Evolutionary conservation across 2,888 invertebrate genomes (phyloP).

Genomic region (Drosophila picticornis): DNA sequence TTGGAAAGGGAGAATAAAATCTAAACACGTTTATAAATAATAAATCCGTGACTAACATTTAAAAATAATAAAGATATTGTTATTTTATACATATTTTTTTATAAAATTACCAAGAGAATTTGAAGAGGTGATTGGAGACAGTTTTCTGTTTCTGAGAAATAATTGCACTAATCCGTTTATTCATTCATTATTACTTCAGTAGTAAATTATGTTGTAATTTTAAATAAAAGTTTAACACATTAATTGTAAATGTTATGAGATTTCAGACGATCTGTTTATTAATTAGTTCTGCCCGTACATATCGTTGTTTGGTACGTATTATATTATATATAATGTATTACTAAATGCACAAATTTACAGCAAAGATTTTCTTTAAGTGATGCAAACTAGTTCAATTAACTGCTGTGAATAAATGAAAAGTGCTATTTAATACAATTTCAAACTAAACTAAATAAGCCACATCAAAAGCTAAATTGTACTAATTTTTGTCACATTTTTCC

Average conservation of each 20-base stretch:
- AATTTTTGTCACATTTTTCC: conserved; percentile 35
- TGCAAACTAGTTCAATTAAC: conserved; percentile 25
- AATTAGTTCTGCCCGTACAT: conserved; percentile 20
- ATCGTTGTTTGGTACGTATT: conserved; percentile 10
- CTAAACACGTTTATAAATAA: no score
- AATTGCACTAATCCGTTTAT: conserved; percentile 3
- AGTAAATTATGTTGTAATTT: neutral
- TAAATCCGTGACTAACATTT: no score
- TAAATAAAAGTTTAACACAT: neutral
- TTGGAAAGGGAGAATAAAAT: neutral
- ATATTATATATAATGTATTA: conserved; percentile 28
- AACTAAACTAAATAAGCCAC: conserved; percentile 35
- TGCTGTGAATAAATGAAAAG: conserved; percentile 52
- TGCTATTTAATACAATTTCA: conserved; percentile 46
- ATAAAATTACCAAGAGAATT: no score
- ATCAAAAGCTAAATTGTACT: conserved; percentile 44
- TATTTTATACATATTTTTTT: neutral
- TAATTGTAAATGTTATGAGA: conserved; percentile 33
- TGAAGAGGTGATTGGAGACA: no score
- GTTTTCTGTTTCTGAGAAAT: conserved; percentile 2
- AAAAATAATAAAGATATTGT: no score
- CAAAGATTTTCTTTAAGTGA: conserved; percentile 25
- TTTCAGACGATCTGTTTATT: conserved; percentile 47
- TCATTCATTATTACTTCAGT: neutral
- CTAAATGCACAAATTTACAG: conserved; percentile 73